phyloP scores from a whole-genome alignment of 2,888 invertebrate genomes.

The Cybosia mesomella region DNA sequence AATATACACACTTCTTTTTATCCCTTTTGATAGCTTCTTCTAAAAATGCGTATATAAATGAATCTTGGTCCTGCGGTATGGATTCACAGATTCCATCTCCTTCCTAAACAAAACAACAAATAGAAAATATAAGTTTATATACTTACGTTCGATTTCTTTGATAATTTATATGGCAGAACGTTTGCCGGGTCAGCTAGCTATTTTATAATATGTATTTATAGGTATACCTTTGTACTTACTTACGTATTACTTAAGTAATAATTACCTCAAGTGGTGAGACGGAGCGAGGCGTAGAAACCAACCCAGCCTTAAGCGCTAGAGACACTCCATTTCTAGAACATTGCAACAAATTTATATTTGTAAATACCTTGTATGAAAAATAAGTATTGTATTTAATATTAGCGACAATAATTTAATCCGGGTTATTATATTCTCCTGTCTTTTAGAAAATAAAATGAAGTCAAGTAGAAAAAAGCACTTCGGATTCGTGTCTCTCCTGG shows the following conservation, averaged over 20 bases:
- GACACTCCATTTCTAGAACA: conserved; percentile 72
- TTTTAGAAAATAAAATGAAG: neutral
- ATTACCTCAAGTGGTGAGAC: conserved; percentile 68
- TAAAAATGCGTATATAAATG: conserved; percentile 77
- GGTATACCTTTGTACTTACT: too few relatives aligned
- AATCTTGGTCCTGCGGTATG: conserved; percentile 72
- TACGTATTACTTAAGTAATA: too few relatives aligned
- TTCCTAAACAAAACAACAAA: conserved; percentile 51
- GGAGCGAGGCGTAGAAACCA: conserved; percentile 74
- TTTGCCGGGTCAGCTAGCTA: too few relatives aligned
- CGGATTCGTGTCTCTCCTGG: too few relatives aligned
- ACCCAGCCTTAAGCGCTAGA: conserved; percentile 76
- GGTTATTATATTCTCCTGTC: neutral
- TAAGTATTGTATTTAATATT: neutral
- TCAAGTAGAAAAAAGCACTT: too few relatives aligned
- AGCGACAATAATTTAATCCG: neutral
- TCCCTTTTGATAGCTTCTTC: conserved; percentile 80
- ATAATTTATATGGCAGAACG: too few relatives aligned
- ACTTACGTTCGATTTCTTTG: too few relatives aligned
- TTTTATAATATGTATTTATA: too few relatives aligned
- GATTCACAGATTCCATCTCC: conserved; percentile 57
- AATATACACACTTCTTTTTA: conserved; percentile 72
- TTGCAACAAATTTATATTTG: neutral
- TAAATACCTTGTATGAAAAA: neutral
- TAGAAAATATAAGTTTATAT: neutral